Percentiles rank a stretch among this genome's conserved stretches.
Conservation (phyloP, 2,797 vertebrate genomes). For the Paguma larvata region DNA sequence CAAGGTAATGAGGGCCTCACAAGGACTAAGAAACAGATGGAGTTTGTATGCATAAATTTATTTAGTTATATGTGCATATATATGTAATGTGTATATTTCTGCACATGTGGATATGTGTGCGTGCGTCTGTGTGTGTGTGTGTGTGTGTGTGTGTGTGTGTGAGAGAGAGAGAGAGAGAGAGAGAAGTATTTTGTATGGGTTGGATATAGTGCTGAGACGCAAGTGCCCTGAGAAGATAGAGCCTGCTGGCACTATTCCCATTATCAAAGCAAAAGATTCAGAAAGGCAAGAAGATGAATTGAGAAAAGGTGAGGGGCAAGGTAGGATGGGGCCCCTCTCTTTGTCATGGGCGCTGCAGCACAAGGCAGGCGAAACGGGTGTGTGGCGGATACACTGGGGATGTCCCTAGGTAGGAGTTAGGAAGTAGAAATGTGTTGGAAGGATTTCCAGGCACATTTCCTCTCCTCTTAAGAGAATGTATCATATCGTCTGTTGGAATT, state of each 20-base stretch:
- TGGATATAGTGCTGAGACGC: background rate
- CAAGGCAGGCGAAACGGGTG: background rate
- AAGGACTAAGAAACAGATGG: background rate
- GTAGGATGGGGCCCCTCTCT: background rate
- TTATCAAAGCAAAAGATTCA: background rate
- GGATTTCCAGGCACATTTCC: slow-evolving; percentile 25
- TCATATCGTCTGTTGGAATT: slow-evolving; percentile 33
- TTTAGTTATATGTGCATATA: background rate
- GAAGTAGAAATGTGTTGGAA: slow-evolving; percentile 1
- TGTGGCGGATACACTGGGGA: too few species aligned
- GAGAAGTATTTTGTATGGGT: background rate
- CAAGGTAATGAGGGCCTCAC: background rate
- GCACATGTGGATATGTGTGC: background rate
- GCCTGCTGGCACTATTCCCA: background rate
- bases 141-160: too few species aligned
- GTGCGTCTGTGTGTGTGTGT: background rate
- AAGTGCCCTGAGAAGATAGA: slow-evolving; percentile 7
- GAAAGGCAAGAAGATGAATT: background rate
- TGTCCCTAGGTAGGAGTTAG: background rate
- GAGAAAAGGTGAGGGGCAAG: background rate
- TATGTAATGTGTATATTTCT: background rate
- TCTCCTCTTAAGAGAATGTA: background rate
- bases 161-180: too few species aligned
- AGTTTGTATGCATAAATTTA: background rate
- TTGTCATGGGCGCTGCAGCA: background rate